These are phyloP conservation scores for Drosophila setifemur DNA, from an alignment of 1,140 invertebrate genomes.

Conservation along the genomic window DNA sequence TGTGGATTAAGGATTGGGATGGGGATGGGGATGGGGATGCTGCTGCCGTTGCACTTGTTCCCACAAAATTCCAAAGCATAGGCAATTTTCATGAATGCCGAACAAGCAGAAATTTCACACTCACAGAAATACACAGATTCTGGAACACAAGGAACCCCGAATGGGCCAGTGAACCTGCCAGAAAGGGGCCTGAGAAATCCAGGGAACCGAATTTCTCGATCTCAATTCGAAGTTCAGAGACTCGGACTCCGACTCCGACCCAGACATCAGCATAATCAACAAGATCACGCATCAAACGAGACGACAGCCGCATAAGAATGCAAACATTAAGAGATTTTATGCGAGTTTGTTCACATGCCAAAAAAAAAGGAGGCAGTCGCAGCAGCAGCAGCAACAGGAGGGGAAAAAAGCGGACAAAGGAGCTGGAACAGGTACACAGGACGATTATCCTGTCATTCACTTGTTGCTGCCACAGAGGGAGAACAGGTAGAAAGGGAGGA, in stretches of 20 bases:
- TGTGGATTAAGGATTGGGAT: too few relatives aligned
- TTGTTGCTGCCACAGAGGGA: constrained; percentile 73
- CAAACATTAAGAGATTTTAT: constrained; percentile 80
- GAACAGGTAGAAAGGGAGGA: constrained; percentile 61
- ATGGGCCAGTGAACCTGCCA: not conserved
- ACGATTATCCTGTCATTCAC: constrained; percentile 82
- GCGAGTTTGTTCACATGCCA: constrained; percentile 78
- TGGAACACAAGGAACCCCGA: constrained; percentile 5
- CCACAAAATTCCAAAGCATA: constrained; percentile 75
- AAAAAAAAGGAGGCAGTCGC: constrained; percentile 36
- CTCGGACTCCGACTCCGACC: not conserved
- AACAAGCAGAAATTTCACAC: constrained; percentile 73
- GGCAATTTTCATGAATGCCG: constrained; percentile 76
- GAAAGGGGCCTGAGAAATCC: constrained; percentile 42
- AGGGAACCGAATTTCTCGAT: constrained; percentile 10
- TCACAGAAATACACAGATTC: constrained; percentile 22
- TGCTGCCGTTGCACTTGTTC: constrained; percentile 65
- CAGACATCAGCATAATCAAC: constrained; percentile 76
- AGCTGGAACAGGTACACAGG: constrained; percentile 68
- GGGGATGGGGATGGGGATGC: too few relatives aligned
- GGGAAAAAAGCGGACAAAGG: constrained; percentile 20
- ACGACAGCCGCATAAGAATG: constrained; percentile 79
- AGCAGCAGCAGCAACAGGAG: constrained; percentile 20
- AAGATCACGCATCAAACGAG: constrained; percentile 80
- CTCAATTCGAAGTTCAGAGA: constrained; percentile 15